A percentile compares a stretch with the other conserved stretches of the same genome.
Evolutionary conservation across 2,797 vertebrate species (phyloP).

Genomic region (Enteromius trimaculatus): DNA sequence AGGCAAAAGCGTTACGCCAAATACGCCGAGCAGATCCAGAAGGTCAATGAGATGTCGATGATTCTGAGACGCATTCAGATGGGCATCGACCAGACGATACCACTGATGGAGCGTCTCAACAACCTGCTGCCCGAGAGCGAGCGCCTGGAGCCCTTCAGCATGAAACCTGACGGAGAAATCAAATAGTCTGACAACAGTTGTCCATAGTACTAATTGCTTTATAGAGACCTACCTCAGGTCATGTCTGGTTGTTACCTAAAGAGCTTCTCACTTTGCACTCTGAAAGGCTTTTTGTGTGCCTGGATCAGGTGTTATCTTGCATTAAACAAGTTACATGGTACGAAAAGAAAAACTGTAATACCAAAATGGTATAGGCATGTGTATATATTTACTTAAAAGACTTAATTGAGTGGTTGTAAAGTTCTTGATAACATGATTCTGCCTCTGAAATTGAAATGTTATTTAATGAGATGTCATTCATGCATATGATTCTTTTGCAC

Average conservation of each 20-base stretch:
- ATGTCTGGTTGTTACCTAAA: not conserved
- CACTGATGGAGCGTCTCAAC: slow-evolving; percentile 96
- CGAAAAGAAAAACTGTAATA: not conserved
- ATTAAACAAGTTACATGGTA: not conserved
- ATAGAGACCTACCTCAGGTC: slow-evolving; percentile 15
- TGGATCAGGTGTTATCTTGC: not conserved
- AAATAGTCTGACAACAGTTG: slow-evolving; percentile 50
- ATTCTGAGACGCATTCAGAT: slow-evolving; percentile 98
- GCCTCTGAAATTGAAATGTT: slow-evolving; percentile 10
- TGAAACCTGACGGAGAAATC: slow-evolving; percentile 85
- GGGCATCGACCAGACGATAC: slow-evolving; percentile 96
- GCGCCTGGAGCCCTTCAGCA: slow-evolving; percentile 93
- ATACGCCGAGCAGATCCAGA: slow-evolving; percentile 99
- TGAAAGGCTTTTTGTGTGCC: not conserved
- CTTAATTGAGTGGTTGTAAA: slow-evolving; percentile 3
- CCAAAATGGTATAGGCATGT: not conserved
- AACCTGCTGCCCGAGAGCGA: slow-evolving; percentile 92
- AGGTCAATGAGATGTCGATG: slow-evolving; percentile 99
- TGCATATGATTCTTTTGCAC: not conserved
- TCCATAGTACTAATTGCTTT: not conserved
- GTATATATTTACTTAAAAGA: slow-evolving; percentile 19
- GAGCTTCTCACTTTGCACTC: not conserved
- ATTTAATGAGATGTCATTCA: slow-evolving; percentile 6
- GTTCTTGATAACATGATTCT: not conserved
- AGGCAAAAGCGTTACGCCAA: slow-evolving; percentile 97